Base-by-base conservation (phyloP, 1,140 invertebrate species). In the Leptinotarsa defecta region DNA sequence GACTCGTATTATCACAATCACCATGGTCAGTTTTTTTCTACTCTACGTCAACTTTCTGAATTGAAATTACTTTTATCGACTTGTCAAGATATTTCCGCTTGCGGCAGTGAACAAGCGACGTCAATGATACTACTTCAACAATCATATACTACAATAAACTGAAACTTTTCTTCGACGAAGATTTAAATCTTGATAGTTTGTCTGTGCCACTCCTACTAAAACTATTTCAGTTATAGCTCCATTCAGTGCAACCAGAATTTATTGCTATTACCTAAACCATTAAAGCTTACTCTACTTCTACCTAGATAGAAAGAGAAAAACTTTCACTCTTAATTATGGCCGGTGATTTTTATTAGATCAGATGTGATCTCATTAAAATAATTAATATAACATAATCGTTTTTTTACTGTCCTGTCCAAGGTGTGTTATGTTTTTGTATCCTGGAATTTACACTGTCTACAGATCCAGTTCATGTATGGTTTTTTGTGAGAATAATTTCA, bases 271-370 rank as follows among this genome's bases (percentile, higher is more conserved):
- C 52, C 52, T n/a, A 57, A 57, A 57, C 52, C 15, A 17, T 19
- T 17, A 19, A 57, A 57, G 52, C n/a, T 57, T 3, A 57, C 13
- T 20, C 64, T 67, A 67, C 20, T 67, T 67, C 24, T 67, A 22
- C 22, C n/a, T 15, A 57, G 52, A 22, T 22, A 24, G 64, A 67
- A 67, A 67, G 64, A 67, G 64, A 67, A 67, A 67, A 67, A 67
- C 64, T 67, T 67, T 67, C 64, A 67, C 64, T 67, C 64, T 67
- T 67, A 67, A 67, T 67, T 67, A 67, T 34, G 3, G 64, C 64
- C 27, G 64, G 64, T 24, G 27, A 67, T 67, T 67, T 67, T 67
- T 67, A 67, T 67, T 67, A 67, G 64, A 67, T 67, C 64, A 67
- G 64, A 67, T 67, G 64, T 67, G 64, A 67, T 67, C 64, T 67